These are phyloP conservation scores for Plebejus anna DNA, from an alignment of 2,888 invertebrate genomes.

Conservation along the genomic window DNA sequence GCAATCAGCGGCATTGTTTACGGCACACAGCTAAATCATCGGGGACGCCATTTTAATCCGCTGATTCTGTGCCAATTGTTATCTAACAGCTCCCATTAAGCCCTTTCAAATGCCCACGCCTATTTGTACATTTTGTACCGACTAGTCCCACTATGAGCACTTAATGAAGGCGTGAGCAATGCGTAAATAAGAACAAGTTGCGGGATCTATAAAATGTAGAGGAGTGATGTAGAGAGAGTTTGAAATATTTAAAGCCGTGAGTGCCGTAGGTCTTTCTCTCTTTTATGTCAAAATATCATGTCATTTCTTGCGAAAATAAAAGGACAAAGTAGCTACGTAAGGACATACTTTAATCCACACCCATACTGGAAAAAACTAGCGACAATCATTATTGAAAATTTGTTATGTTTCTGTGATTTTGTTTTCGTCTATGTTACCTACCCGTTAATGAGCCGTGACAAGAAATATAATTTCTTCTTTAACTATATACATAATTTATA, in stretches of 20 bases:
- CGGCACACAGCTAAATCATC: conserved; percentile 53
- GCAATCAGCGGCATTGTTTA: conserved; percentile 75
- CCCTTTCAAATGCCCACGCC: conserved; percentile 2
- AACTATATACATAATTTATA: background rate
- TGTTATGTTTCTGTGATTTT: no score
- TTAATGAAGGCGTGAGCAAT: background rate
- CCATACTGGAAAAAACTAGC: no score
- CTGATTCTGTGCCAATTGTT: conserved; percentile 23
- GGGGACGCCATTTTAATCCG: conserved; percentile 45
- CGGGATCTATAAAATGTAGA: background rate
- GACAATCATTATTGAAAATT: no score
- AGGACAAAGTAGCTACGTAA: background rate
- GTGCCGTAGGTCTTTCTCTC: background rate
- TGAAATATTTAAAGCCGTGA: background rate
- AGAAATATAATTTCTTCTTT: background rate
- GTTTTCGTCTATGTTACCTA: background rate
- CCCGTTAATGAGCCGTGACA: background rate
- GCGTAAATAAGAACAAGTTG: background rate
- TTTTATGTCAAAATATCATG: background rate
- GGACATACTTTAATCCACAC: no score
- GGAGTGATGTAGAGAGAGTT: background rate
- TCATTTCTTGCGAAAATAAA: background rate
- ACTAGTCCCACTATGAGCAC: background rate
- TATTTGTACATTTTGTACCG: background rate
- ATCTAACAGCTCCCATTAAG: conserved; percentile 19